Conservation (phyloP, 2,113 vertebrate genomes). For the Lagopus muta region DNA sequence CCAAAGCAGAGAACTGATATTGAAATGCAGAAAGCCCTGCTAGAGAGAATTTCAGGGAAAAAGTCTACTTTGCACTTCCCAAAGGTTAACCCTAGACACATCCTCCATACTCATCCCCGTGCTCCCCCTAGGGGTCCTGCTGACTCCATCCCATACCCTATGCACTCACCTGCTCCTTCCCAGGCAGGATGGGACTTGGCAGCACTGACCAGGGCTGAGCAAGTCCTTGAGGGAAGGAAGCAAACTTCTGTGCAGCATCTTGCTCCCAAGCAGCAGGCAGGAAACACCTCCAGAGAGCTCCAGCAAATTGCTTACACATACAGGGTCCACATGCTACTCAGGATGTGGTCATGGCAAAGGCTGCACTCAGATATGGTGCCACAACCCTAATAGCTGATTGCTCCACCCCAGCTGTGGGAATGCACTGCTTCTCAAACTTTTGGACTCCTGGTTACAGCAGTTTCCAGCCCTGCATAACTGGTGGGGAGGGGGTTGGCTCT, state of each 20-base stretch:
- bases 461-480: background rate
- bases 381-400: background rate
- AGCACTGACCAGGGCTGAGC: background rate
- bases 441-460: background rate
- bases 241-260: constrained; percentile 24
- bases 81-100: background rate
- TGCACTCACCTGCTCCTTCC: background rate
- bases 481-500: background rate
- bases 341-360: background rate
- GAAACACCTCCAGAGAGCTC: constrained; percentile 24
- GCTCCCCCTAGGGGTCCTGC: background rate
- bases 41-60: background rate
- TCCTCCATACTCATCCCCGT: background rate
- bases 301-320: constrained; percentile 23
- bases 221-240: constrained; percentile 22
- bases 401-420: accelerated
- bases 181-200: background rate
- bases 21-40: background rate
- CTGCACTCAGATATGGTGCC: background rate
- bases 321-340: background rate
- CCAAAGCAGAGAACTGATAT: accelerated
- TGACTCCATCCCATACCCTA: background rate
- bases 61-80: accelerated
- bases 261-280: constrained; percentile 46
- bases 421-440: accelerated